phyloP scores from a whole-genome alignment of 2,888 invertebrate species.

The Strigamia transsilvanica region DNA sequence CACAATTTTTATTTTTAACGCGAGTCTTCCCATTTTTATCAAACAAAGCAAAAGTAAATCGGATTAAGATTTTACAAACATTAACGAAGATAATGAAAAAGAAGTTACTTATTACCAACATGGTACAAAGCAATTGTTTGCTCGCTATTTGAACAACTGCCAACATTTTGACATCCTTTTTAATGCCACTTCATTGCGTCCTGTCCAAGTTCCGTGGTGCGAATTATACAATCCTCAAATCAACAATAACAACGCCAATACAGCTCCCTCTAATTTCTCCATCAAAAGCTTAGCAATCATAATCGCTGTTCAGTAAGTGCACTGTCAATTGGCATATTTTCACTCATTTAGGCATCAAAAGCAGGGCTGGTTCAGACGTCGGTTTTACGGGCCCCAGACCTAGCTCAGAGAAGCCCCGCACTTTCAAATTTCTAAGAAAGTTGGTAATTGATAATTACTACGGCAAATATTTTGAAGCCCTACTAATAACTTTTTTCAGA shows the following conservation, averaged over 20 bases:
- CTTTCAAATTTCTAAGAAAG: too few relatives aligned
- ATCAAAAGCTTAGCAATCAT: not conserved
- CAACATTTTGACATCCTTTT: slow-evolving; percentile 36
- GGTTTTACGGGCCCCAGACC: too few relatives aligned
- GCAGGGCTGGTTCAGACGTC: too few relatives aligned
- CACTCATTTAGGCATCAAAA: too few relatives aligned
- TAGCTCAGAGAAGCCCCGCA: too few relatives aligned
- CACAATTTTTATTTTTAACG: too few relatives aligned
- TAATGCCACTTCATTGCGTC: slow-evolving; percentile 31
- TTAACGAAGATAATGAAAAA: not conserved
- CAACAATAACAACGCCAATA: not conserved
- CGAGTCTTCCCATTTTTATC: not conserved
- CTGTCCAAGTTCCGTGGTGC: not conserved
- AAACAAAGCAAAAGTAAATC: slow-evolving; percentile 22
- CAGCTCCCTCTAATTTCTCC: not conserved
- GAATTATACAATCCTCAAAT: slow-evolving; percentile 32
- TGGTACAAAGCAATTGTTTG: slow-evolving; percentile 17
- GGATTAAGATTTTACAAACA: slow-evolving; percentile 20
- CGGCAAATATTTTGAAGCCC: too few relatives aligned
- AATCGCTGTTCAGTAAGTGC: not conserved
- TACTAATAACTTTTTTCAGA: too few relatives aligned
- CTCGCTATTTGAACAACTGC: slow-evolving; percentile 35
- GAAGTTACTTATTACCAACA: slow-evolving; percentile 18
- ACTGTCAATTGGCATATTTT: too few relatives aligned
- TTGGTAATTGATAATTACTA: too few relatives aligned